These are phyloP conservation scores for Hypotaenidia okinawae DNA, from an alignment of 2,797 vertebrate genomes.

Conservation along the genomic window DNA sequence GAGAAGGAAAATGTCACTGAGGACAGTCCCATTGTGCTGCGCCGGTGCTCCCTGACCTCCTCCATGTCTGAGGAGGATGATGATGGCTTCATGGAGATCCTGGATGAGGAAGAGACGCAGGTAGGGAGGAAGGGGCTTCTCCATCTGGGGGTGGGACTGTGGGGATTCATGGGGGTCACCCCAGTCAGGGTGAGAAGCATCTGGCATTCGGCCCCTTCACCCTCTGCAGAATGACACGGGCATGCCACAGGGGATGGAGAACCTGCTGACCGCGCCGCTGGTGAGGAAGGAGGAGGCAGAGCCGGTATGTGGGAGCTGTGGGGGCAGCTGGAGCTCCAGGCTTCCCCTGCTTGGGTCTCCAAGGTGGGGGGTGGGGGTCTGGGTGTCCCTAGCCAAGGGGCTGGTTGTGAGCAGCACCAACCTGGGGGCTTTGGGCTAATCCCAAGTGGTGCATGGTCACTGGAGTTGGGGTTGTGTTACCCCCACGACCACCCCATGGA, in stretches of 20 bases:
- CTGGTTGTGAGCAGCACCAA: not conserved
- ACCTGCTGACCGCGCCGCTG: slow-evolving; percentile 84
- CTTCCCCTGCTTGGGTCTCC: no score
- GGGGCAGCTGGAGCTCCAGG: not conserved
- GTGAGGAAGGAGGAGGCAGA: slow-evolving; percentile 70
- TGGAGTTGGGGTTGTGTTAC: no score
- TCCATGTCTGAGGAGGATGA: slow-evolving; percentile 79
- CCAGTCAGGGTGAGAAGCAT: no score
- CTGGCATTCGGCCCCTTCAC: no score
- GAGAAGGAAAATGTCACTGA: slow-evolving; percentile 60
- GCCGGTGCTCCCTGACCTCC: slow-evolving; percentile 76
- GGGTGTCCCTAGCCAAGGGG: not conserved
- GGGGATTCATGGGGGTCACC: not conserved
- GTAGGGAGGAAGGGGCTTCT: slow-evolving; percentile 1
- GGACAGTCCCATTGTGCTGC: slow-evolving; percentile 78
- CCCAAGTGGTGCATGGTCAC: not conserved
- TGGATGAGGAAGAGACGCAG: slow-evolving; percentile 82
- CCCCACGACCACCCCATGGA: no score
- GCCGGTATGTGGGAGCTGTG: not conserved
- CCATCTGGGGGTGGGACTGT: fast-evolving
- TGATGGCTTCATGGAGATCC: slow-evolving; percentile 87
- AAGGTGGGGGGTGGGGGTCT: no score
- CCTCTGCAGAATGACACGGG: slow-evolving; percentile 69
- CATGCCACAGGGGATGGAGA: slow-evolving; percentile 83
- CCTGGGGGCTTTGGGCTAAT: not conserved